phyloP scores from a whole-genome alignment of 2,888 invertebrate genomes.

The Hypena proboscidalis region DNA sequence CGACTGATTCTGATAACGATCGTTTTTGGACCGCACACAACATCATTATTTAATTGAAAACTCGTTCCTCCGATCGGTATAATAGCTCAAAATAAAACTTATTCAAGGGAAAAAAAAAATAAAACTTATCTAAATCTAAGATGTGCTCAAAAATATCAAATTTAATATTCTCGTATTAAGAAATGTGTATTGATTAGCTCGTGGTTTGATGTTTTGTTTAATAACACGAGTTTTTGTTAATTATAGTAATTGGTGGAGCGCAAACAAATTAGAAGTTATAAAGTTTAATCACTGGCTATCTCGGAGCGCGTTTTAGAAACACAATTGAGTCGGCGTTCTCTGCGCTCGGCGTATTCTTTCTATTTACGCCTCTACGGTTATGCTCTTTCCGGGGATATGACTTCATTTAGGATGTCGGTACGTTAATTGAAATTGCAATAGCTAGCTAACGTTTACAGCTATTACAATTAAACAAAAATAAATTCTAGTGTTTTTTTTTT shows the following conservation, averaged over 20 bases:
- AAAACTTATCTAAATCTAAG: slow-evolving; percentile 12
- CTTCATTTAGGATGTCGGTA: not conserved
- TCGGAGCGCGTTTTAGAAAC: slow-evolving; percentile 30
- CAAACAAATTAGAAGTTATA: slow-evolving; percentile 50
- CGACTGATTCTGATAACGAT: slow-evolving; percentile 4
- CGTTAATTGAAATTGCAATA: not conserved
- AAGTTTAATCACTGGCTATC: slow-evolving; percentile 46
- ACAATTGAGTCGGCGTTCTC: slow-evolving; percentile 35
- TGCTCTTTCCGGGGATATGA: no score
- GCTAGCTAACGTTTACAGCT: no score
- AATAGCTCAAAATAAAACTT: slow-evolving; percentile 13
- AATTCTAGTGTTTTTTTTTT: no score
- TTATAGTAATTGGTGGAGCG: slow-evolving; percentile 45
- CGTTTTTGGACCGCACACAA: slow-evolving; percentile 4
- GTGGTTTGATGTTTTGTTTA: slow-evolving; percentile 31
- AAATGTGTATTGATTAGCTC: slow-evolving; percentile 13
- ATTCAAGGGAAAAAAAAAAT: slow-evolving; percentile 18
- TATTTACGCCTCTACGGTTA: slow-evolving; percentile 1
- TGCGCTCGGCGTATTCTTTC: slow-evolving; percentile 21
- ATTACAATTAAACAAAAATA: no score
- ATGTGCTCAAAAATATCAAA: slow-evolving; percentile 14
- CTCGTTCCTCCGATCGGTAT: slow-evolving; percentile 9
- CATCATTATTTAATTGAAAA: slow-evolving; percentile 23
- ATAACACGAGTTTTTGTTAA: slow-evolving; percentile 36
- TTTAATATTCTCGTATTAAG: slow-evolving; percentile 12